Base-by-base conservation (phyloP, 2,797 vertebrate species). In the Bucorvus abyssinicus region DNA sequence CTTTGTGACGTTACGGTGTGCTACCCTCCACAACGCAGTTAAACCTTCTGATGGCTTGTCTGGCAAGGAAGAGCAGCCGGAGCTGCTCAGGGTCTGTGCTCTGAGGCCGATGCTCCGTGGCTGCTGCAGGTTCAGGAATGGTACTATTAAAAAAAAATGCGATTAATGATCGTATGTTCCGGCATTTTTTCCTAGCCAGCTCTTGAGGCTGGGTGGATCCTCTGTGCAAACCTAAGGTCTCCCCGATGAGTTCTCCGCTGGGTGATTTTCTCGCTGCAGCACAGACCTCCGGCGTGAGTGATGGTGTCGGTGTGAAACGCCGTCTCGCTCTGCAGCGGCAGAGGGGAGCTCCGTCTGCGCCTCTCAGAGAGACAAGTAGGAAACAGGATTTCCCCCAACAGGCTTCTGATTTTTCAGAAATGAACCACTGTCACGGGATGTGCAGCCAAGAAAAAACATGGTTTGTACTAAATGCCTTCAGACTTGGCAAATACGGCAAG, bases 311-410 rank as follows among this genome's bases (percentile, higher is more conserved):
- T 26, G 47, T 34, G 49, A 88, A 82, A 76, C 2, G 8, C 36
- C 7, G 0, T 57, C 67, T 91, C 22, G 0, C 59, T 57, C 65
- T 71, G 84, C 20, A 0, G 92, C 0, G 0, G 42, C 1, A 0
- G 56, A 40, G 73, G 32, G 3, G 18, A 68, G 34, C 64, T 65
- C 68, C 47, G 56, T 63, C 52, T 70, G 14, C 56, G 65, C 69
- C 49, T 3, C 67, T 52, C n/a, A 11, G 42, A 89, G 53, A 60
- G 86, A 67, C 59, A 90, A 93, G 63, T 53, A 84, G 92, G 77
- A 95, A 96, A 89, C 85, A 89, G 90, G 80, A 96, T 89, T 96
- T 95, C 79, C 90, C 77, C 42, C 80, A 57, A 34, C 21, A 88
- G 44, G 47, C 34, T 0, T 53, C 36, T 50, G 80, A 50, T 73